Percentiles rank a stretch among this genome's conserved stretches.
Conservation (phyloP, 2,113 vertebrate species). For the Ailuropoda melanoleuca region DNA sequence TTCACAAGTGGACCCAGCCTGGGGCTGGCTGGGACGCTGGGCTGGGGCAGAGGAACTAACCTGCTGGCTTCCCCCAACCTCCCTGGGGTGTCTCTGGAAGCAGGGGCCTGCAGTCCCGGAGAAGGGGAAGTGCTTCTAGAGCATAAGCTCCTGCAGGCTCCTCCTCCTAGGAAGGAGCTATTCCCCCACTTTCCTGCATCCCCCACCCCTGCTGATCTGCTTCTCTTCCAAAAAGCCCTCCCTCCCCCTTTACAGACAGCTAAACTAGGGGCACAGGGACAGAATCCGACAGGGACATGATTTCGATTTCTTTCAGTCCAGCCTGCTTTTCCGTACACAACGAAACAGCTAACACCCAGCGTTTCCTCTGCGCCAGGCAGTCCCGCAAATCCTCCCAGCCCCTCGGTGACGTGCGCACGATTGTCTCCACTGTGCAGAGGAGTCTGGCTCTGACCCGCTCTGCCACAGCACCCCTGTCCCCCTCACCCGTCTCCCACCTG, state of each 20-base stretch:
- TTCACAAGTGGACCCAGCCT: not conserved
- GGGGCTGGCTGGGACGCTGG: not conserved
- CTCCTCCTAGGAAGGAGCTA: accelerated
- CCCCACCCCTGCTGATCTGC: not conserved
- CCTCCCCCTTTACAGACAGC: not conserved
- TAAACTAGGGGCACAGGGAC: not conserved
- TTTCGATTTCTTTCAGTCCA: not conserved
- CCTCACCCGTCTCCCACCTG: not conserved
- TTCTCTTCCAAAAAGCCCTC: no score
- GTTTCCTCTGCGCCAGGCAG: not conserved
- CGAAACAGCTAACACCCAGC: accelerated
- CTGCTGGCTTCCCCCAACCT: not conserved
- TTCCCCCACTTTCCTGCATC: not conserved
- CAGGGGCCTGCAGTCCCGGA: not conserved
- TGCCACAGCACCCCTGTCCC: not conserved
- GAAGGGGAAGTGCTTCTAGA: no score
- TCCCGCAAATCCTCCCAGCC: not conserved
- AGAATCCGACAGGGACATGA: not conserved
- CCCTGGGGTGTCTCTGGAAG: not conserved
- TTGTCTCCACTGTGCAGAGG: not conserved
- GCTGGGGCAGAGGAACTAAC: not conserved
- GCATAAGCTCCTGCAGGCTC: not conserved
- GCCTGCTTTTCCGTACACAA: not conserved
- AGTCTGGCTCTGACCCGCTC: not conserved
- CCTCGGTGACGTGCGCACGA: accelerated